Percentiles rank a stretch among this genome's conserved stretches.
Evolutionary conservation across 1,140 invertebrate species (phyloP).

Genomic region (Drosophila rhopaloa): DNA sequence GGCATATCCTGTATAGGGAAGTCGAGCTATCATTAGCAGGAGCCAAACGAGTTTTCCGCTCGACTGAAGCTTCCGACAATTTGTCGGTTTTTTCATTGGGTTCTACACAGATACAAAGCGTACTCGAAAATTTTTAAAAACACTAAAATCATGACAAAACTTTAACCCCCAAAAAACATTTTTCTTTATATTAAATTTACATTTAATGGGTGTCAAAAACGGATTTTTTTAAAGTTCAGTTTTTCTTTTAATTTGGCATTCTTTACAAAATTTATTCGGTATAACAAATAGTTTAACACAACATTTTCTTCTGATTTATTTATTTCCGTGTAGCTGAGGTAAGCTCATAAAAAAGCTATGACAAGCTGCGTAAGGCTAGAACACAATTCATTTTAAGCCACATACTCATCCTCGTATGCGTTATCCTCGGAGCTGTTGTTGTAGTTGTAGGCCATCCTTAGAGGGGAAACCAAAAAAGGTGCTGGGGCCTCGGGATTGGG

Average conservation of each 20-base stretch:
- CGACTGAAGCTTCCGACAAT: slow-evolving; percentile 42
- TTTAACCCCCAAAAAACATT: no score
- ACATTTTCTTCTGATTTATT: neutral
- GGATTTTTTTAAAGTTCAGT: no score
- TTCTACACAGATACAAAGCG: neutral
- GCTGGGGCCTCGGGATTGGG: neutral
- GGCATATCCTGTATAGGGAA: slow-evolving; percentile 8
- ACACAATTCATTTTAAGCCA: slow-evolving; percentile 33
- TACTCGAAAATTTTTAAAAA: neutral
- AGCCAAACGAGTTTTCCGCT: slow-evolving; percentile 56
- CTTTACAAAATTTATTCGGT: no score
- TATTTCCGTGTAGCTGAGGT: slow-evolving; percentile 21
- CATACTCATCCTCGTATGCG: slow-evolving; percentile 75
- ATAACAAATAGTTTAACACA: no score
- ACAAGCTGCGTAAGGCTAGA: slow-evolving; percentile 17
- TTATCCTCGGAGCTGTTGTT: slow-evolving; percentile 69
- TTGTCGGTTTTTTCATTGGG: slow-evolving; percentile 22
- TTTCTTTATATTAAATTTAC: no score
- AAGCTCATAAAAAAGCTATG: slow-evolving; percentile 4
- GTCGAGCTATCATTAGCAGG: slow-evolving; percentile 39
- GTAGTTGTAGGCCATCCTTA: slow-evolving; percentile 68
- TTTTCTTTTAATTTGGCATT: no score
- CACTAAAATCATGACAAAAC: neutral
- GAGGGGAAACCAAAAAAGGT: neutral
- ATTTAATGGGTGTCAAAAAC: no score